Base-by-base conservation (phyloP, 2,888 invertebrate genomes). In the Drosophila melanocephala region DNA sequence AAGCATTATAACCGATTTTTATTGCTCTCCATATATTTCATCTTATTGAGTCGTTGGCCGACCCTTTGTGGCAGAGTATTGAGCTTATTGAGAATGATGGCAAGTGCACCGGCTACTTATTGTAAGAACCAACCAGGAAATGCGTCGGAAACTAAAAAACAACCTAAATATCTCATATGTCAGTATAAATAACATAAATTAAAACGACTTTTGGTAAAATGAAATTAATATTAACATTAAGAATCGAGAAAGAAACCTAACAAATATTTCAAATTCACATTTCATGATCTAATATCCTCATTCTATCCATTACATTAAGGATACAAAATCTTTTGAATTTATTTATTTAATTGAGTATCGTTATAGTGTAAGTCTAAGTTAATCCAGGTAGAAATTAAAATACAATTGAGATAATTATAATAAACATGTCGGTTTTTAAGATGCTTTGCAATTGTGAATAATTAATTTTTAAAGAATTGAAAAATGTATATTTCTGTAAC, bases 11-110 rank as follows among this genome's bases (percentile, higher is more conserved):
- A 87, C 87, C 91, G 85, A 92, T 92, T 88, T 87, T 92, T 92
- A 92, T 92, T 82, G 83, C 87, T 75, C 75, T 83, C 92, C 92
- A 92, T 92, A 91, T 92, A 92, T 92, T 92, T 91, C 91, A 91
- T 91, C 90, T 92, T 92, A 92, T 92, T 92, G 92, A 92, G 92
- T 91, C 91, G 92, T 92, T 91, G 73, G 61, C 67, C 72, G 60
- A 62, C 61, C 72, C 55, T 50, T 39, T n/a, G 28, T 52, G 7
- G 53, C 35, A 22, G 16, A n/a, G 32, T 55, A 33, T 33, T 14
- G 33, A 68, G 63, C 72, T 58, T 22, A 32, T 32, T 44, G 50
- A 39, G 30, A 50, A 50, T 52, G 75, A 68, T 72, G 84, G 61
- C 79, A 73, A 87, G 85, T 87, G 83, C 73, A 39, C 12, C 55